Percentiles rank a stretch among this genome's conserved stretches.
These are phyloP conservation scores for Crotalus viridis DNA, from an alignment of 2,113 vertebrate genomes.

Conservation along the genomic window DNA sequence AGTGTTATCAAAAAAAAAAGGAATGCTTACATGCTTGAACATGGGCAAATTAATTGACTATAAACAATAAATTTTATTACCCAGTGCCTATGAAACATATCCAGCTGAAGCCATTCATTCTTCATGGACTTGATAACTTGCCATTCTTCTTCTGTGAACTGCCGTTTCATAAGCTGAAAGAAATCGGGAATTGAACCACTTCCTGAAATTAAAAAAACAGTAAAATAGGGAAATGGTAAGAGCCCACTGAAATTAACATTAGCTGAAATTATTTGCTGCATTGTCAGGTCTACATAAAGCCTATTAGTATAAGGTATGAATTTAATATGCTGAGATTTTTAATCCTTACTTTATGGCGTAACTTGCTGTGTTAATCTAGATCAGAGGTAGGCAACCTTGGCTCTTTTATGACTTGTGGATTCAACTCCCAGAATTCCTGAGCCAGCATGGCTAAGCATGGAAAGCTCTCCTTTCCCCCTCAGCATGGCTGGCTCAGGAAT, in stretches of 20 bases:
- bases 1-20: background rate
- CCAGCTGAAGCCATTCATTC: conserved; percentile 84
- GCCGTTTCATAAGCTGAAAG: conserved; percentile 94
- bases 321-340: background rate
- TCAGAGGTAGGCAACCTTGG: background rate
- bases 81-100: conserved; percentile 94
- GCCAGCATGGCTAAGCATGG: no score
- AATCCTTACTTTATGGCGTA: background rate
- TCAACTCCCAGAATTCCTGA: no score
- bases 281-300: background rate
- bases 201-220: conserved; percentile 71
- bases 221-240: background rate
- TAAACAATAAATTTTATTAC: conserved; percentile 68
- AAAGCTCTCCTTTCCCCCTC: no score
- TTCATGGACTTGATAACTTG: conserved; percentile 78
- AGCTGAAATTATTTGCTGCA: background rate
- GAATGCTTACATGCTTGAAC: background rate
- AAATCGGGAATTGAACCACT: conserved; percentile 87
- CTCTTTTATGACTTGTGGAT: no score
- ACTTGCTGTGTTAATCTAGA: background rate
- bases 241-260: background rate
- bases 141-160: conserved; percentile 94
- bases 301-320: background rate
- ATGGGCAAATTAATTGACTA: background rate
- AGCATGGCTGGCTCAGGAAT: no score